Evolutionary conservation across 2,888 invertebrate species (phyloP), one percentile per base, ranked within the genome.

Genomic region (Lissonota sp.): DNA sequence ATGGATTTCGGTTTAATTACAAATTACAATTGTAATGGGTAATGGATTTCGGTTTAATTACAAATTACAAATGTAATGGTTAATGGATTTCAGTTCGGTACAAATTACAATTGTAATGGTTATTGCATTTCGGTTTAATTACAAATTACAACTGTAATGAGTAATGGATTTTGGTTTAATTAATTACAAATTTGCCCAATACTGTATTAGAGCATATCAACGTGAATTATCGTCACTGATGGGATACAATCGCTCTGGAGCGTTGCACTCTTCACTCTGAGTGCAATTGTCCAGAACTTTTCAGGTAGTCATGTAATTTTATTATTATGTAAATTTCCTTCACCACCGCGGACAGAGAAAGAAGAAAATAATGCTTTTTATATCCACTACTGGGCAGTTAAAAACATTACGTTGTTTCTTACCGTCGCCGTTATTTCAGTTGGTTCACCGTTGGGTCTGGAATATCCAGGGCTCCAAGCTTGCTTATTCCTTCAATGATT

Each of bases 401-500:
- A 69, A 63, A 79, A 46, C 37, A 26, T 67, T 72, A 62, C 14
- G 40, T 42, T 60, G 57, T 51, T 51, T 10, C 49, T 51, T 58
- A 67, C 58, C 46, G 40, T 39, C 58, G 57, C 37, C 58, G 42
- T 74, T 60, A 58, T 67, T 67, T 66, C 26, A n/a, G 49, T 57
- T 58, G 6, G 26, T 58, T 70, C 44, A 64, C 57, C 6, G 51
- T 40, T 74, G 44, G 16, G 37, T 44, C 7, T 42, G 66, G 66
- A 42, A 75, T 39, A 72, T 62, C 10, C 12, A 58, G 46, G 26
- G 14, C 7, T 72, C 8, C 46, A 14, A 16, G 64, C 12, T 14
- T 46, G 60, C 46, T 64, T 58, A 51, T 63, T 76, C 51, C 26
- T 42, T 70, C 66, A 73, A 74, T 73, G 69, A 81, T 74, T 53